Evolutionary conservation across 2,113 vertebrate genomes (phyloP), one percentile per base, ranked within the genome.

Genomic region (Callipepla californica): DNA sequence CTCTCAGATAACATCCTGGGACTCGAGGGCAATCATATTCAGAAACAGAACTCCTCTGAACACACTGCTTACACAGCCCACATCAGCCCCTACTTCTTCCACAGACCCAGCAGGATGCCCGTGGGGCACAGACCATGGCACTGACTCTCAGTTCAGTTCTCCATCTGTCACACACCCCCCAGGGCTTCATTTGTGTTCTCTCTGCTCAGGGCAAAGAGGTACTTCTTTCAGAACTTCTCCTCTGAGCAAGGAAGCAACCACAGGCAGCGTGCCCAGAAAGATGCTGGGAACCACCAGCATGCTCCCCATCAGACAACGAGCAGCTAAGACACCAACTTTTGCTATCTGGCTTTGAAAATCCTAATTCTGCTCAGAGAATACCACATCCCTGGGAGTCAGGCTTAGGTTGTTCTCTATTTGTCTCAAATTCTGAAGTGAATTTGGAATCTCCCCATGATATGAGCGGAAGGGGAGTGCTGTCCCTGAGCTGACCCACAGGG

Each of bases 61-160:
- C 21, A 51, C 11, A 4, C 42, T 25, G 16, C 38, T 34, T 6
- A 34, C 22, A 3, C 0, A 4, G 68, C 78, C 72, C 63, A 44
- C 42, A 11, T 2, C 1, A 22, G 62, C 57, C 32, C 28, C 42
- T 1, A 18, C 13, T 1, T 20, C 68, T 32, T 32, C 76, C 21
- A 32, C 14, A 50, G 55, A 18, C n/a, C 13, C 10, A 7, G 69
- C 0, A 3, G 15, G 16, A 69, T 61, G 38, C 9, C n/a, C 48
- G 4, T 7, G 0, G 13, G 4, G 22, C 28, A 7, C 0, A 1
- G 28, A 23, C 22, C 18, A 40, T 3, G 53, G 38, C 7, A 21
- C 12, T 17, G 23, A 1, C 51, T 26, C 57, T 9, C 47, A 5
- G 34, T 5, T 44, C 40, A 40, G 2, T 17, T 45, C 34, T 42